Percentiles rank a stretch among this genome's conserved stretches.
phyloP scores from a whole-genome alignment of 2,113 vertebrate species.

The Gnathochromis pfefferi region DNA sequence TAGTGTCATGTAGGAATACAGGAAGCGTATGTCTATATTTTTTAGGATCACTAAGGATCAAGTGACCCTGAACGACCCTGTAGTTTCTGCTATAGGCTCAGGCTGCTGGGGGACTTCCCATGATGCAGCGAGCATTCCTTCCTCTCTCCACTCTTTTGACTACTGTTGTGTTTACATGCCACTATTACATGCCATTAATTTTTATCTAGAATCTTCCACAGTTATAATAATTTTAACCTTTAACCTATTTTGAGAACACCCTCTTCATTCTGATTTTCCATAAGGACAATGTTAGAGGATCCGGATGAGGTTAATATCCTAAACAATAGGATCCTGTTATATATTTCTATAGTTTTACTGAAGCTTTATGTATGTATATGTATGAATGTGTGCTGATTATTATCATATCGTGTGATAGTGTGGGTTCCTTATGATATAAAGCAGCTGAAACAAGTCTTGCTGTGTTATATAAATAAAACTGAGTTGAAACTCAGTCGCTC shows the following conservation, averaged over 20 bases:
- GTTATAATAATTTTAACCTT: neutral
- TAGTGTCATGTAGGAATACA: neutral
- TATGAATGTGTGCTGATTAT: neutral
- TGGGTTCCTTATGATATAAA: neutral
- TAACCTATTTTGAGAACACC: neutral
- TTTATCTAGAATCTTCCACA: neutral
- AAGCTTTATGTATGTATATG: neutral
- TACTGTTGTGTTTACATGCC: neutral
- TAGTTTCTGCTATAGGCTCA: neutral
- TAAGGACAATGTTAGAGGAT: neutral
- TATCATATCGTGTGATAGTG: neutral
- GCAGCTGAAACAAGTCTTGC: neutral
- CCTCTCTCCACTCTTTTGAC: neutral
- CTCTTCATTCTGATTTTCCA: neutral
- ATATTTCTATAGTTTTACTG: neutral
- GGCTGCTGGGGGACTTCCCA: neutral
- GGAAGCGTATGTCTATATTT: neutral
- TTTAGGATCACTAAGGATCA: neutral
- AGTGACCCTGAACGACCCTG: neutral
- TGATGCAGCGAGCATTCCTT: neutral
- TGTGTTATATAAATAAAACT: neutral
- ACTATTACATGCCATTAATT: neutral
- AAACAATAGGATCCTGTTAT: neutral
- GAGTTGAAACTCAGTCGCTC: neutral
- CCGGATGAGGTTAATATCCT: neutral